These are phyloP conservation scores for Pseudomyrmex cubaensis DNA, from an alignment of 1,140 invertebrate genomes.

Conservation along the genomic window DNA sequence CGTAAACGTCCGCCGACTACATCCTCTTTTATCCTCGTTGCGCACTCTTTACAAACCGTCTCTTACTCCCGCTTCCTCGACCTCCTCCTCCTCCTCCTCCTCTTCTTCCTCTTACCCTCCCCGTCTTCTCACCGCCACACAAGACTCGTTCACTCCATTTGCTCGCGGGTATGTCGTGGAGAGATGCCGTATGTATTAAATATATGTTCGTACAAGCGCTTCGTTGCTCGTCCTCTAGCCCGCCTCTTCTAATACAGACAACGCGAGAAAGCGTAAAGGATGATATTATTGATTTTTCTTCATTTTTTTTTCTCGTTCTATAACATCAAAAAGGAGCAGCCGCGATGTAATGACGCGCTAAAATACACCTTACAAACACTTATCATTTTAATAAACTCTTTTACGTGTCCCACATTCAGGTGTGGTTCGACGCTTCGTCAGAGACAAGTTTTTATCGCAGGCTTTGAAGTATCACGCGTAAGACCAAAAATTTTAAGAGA, in stretches of 20 bases:
- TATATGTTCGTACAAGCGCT: slow-evolving; percentile 40
- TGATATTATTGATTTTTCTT: slow-evolving; percentile 5
- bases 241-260: slow-evolving; percentile 43
- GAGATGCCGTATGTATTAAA: slow-evolving; percentile 57
- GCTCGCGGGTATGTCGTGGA: slow-evolving; percentile 59
- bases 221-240: slow-evolving; percentile 60
- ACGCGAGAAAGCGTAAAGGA: slow-evolving; percentile 29
- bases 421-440: no score
- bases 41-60: slow-evolving; percentile 10
- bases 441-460: no score
- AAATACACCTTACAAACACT: no score
- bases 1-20: slow-evolving; percentile 77
- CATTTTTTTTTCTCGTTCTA: neutral
- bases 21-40: slow-evolving; percentile 74
- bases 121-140: slow-evolving; percentile 13
- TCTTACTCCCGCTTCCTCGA: slow-evolving; percentile 17
- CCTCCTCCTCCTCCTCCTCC: slow-evolving; percentile 64
- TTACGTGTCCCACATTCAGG: no score
- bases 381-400: no score
- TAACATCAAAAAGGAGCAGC: no score
- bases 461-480: no score
- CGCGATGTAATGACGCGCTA: no score
- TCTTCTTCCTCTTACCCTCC: slow-evolving; percentile 28
- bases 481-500: no score
- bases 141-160: slow-evolving; percentile 53